Conservation (phyloP, 2,888 invertebrate species). For the Drosophila acutilabella region DNA sequence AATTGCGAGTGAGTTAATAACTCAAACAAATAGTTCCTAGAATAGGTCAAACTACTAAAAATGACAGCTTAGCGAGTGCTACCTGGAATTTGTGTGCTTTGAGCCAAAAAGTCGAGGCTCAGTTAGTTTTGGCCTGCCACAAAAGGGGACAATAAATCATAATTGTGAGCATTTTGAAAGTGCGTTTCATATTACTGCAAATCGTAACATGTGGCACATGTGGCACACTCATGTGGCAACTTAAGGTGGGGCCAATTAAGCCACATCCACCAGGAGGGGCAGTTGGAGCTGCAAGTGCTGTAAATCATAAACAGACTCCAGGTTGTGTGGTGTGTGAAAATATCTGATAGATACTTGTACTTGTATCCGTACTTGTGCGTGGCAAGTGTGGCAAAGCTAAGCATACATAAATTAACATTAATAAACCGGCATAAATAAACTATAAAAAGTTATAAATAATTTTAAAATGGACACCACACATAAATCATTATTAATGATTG, state of each 20-base stretch:
- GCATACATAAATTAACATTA: conserved; percentile 79
- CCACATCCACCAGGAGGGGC: conserved; percentile 39
- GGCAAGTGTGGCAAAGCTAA: conserved; percentile 65
- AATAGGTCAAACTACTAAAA: conserved; percentile 26
- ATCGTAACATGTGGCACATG: conserved; percentile 40
- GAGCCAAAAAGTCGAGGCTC: conserved; percentile 12
- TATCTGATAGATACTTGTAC: conserved; percentile 46
- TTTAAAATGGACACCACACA: conserved; percentile 56
- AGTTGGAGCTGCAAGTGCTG: conserved; percentile 48
- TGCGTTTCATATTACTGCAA: conserved; percentile 75
- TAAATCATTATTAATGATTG: conserved; percentile 79
- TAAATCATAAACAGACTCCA: conserved; percentile 66
- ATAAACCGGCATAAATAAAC: conserved; percentile 66
- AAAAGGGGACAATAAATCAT: conserved; percentile 51
- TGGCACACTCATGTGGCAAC: conserved; percentile 58
- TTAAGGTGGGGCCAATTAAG: conserved; percentile 73
- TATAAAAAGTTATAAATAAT: conserved; percentile 64
- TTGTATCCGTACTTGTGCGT: conserved; percentile 44
- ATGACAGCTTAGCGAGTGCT: conserved; percentile 9
- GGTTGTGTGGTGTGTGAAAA: conserved; percentile 49
- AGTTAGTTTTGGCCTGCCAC: conserved; percentile 7
- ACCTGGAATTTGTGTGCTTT: conserved; percentile 22
- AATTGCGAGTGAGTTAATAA: conserved; percentile 20
- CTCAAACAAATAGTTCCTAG: conserved; percentile 17
- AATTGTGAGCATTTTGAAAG: conserved; percentile 71